Evolutionary conservation across 2,888 invertebrate genomes (phyloP).

Genomic region (Morinoia aosen): DNA sequence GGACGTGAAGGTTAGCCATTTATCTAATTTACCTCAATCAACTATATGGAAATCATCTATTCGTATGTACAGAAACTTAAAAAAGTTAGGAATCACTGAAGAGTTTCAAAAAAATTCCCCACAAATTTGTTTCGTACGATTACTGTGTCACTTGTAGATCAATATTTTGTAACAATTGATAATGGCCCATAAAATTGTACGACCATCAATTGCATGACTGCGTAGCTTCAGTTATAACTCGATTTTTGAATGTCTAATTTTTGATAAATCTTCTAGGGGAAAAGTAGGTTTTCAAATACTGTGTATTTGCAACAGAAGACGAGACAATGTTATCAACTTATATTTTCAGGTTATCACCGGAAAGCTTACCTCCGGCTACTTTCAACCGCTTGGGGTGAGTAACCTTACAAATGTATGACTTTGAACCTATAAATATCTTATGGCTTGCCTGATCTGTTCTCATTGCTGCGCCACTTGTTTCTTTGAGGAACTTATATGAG

Average conservation of each 20-base stretch:
- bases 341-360: constrained; percentile 38
- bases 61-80: too few relatives aligned
- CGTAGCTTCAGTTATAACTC: background rate
- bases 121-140: too few relatives aligned
- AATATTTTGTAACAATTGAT: background rate
- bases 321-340: background rate
- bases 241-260: background rate
- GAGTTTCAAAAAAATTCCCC: too few relatives aligned
- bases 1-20: too few relatives aligned
- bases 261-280: background rate
- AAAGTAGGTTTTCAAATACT: background rate
- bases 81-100: too few relatives aligned
- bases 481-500: background rate
- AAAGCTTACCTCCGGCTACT: background rate
- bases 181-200: background rate
- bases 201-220: background rate
- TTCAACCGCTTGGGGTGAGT: constrained; percentile 38
- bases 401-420: background rate
- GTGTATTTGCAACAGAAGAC: background rate
- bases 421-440: background rate
- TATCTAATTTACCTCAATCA: too few relatives aligned
- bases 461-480: background rate
- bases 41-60: too few relatives aligned
- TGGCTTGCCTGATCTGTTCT: background rate
- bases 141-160: too few relatives aligned